phyloP scores from a whole-genome alignment of 2,113 vertebrate species.

The Aegotheles bennettii region DNA sequence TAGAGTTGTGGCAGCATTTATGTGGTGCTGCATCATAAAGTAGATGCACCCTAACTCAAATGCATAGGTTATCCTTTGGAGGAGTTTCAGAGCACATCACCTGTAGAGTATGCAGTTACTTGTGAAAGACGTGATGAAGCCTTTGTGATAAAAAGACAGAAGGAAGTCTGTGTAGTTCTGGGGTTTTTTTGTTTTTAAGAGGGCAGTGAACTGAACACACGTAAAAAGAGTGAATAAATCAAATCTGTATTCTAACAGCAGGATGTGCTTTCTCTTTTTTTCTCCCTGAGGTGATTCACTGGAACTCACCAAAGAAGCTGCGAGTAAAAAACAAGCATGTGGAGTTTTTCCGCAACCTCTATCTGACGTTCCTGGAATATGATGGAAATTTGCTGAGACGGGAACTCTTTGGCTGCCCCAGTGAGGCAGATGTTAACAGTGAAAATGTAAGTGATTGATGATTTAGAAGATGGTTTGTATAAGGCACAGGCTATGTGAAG shows the following conservation, averaged over 20 bases:
- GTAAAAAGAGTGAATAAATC: background rate
- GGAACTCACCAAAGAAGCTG: conserved; percentile 98
- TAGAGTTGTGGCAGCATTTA: background rate
- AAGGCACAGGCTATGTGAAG: background rate
- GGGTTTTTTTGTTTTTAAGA: background rate
- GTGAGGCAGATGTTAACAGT: conserved; percentile 91
- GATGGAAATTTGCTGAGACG: conserved; percentile 92
- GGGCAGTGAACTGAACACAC: background rate
- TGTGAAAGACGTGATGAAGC: background rate
- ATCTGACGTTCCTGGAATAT: conserved; percentile 96
- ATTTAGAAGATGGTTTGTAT: background rate
- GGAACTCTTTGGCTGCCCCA: conserved; percentile 95
- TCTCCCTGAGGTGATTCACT: conserved; percentile 90
- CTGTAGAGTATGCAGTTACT: background rate
- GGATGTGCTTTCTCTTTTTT: background rate
- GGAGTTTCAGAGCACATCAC: background rate
- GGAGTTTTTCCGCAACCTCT: conserved; percentile 97
- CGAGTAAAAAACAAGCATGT: conserved; percentile 98
- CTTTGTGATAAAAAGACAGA: background rate
- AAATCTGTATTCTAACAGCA: conserved; percentile 18
- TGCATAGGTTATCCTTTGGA: background rate
- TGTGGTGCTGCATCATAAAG: background rate
- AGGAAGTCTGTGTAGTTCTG: background rate
- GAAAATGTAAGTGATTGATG: conserved; percentile 83
- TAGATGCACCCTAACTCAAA: background rate